phyloP scores from a whole-genome alignment of 2,888 invertebrate species.

The Proisotoma minuta region DNA sequence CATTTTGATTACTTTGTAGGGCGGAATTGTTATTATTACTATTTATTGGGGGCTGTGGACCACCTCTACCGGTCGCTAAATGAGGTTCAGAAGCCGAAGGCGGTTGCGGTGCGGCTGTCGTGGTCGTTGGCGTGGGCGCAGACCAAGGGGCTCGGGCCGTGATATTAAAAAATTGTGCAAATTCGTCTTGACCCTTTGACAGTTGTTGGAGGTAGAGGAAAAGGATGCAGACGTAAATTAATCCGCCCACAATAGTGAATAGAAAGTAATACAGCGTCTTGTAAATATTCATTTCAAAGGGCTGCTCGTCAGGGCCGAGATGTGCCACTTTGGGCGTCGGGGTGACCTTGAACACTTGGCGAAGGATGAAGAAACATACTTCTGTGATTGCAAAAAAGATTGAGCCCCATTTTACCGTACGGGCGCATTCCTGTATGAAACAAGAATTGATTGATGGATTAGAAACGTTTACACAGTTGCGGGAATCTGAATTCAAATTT shows the following conservation, averaged over 20 bases:
- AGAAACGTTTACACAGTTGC: too few species aligned
- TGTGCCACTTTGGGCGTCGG: slow-evolving; percentile 35
- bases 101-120: not conserved
- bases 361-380: slow-evolving; percentile 35
- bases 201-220: slow-evolving; percentile 34
- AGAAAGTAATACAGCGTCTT: slow-evolving; percentile 41
- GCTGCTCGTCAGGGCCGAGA: slow-evolving; percentile 29
- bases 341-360: slow-evolving; percentile 31
- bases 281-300: slow-evolving; percentile 39
- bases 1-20: not conserved
- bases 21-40: not conserved
- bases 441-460: too few species aligned
- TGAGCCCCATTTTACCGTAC: slow-evolving; percentile 38
- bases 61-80: slow-evolving; percentile 2
- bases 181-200: slow-evolving; percentile 34
- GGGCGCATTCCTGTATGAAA: slow-evolving; percentile 32
- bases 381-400: slow-evolving; percentile 33
- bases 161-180: slow-evolving; percentile 31
- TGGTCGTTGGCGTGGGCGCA: slow-evolving; percentile 24
- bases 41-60: not conserved
- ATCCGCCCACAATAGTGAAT: slow-evolving; percentile 41
- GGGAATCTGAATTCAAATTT: too few species aligned
- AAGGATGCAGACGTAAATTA: slow-evolving; percentile 39
- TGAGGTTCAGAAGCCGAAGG: not conserved
- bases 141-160: slow-evolving; percentile 25